Conservation (phyloP, 2,113 vertebrate genomes). For the Mormyrus lacerda region DNA sequence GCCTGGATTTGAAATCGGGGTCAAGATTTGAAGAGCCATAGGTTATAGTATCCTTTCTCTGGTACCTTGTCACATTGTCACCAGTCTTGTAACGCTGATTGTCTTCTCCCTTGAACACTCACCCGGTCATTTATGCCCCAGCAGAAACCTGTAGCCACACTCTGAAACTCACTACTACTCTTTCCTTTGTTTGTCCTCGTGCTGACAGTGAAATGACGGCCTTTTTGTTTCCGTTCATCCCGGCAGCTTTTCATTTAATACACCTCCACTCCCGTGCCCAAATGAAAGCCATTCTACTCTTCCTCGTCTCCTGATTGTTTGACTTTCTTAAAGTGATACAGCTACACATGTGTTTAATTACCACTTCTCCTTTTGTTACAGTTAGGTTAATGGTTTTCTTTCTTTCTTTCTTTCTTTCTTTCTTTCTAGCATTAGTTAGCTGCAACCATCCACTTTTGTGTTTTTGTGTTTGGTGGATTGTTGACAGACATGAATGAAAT, state of each 20-base stretch:
- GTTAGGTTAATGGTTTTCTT: neutral
- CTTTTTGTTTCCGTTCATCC: neutral
- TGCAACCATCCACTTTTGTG: neutral
- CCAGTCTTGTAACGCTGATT: neutral
- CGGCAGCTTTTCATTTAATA: neutral
- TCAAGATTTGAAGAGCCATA: neutral
- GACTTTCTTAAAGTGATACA: neutral
- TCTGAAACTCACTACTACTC: neutral
- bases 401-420: neutral
- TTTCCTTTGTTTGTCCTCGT: neutral
- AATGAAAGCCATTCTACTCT: neutral
- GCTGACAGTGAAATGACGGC: neutral
- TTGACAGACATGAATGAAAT: neutral
- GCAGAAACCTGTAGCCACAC: neutral
- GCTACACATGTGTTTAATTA: neutral
- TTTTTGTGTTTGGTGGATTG: neutral
- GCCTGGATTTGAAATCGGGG: no score
- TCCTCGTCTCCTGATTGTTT: neutral
- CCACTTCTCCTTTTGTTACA: neutral
- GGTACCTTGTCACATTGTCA: neutral
- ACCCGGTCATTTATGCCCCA: neutral
- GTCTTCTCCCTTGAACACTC: neutral
- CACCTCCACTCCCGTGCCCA: neutral
- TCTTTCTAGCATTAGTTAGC: neutral
- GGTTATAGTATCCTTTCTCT: neutral